Conservation (phyloP, 1,140 invertebrate genomes). For the Drosophila pseudoananassae region DNA sequence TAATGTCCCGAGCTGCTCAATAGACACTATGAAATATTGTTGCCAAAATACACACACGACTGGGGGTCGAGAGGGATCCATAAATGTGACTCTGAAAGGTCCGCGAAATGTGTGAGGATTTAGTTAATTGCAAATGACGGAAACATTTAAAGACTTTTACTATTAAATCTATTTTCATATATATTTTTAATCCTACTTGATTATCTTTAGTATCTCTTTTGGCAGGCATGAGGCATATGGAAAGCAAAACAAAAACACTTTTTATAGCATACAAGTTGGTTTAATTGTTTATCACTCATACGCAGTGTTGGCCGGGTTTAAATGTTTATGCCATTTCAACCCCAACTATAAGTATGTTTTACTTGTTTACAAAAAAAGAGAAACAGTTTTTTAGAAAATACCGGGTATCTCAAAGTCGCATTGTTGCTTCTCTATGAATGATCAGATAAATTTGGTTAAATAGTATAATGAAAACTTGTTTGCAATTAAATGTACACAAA, state of each 20-base stretch:
- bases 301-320: constrained; percentile 5
- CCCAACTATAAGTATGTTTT: constrained; percentile 3
- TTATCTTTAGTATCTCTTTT: background rate
- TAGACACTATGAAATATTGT: constrained; percentile 56
- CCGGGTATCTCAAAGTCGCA: background rate
- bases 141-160: background rate
- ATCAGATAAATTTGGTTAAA: constrained; percentile 7
- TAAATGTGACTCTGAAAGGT: constrained; percentile 29
- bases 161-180: background rate
- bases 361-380: constrained; percentile 1
- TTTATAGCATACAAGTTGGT: background rate
- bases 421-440: background rate
- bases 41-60: constrained; percentile 59
- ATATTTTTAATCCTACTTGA: constrained; percentile 1
- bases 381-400: background rate
- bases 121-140: background rate
- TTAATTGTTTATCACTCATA: constrained; percentile 17
- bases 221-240: background rate
- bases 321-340: constrained; percentile 7
- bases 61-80: constrained; percentile 16
- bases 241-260: background rate
- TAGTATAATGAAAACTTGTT: background rate
- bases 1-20: constrained; percentile 40
- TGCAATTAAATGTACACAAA: constrained; percentile 4
- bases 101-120: constrained; percentile 12